Conservation (phyloP, 2,888 invertebrate genomes). For the Orthosia cruda region DNA sequence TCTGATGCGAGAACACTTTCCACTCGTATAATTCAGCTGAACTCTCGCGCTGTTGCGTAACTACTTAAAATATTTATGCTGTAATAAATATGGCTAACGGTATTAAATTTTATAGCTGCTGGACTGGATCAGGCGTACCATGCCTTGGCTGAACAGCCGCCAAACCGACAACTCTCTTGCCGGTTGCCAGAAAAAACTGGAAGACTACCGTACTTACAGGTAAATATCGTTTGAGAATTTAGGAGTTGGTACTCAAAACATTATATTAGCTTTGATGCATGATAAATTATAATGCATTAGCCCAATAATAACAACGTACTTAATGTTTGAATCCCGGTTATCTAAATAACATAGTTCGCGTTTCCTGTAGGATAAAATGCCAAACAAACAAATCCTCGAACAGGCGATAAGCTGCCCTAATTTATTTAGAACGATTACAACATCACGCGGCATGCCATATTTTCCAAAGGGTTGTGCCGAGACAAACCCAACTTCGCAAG, state of each 20-base stretch:
- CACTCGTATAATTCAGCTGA: neutral
- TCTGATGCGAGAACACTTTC: neutral
- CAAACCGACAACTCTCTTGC: constrained; percentile 99
- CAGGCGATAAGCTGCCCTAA: neutral
- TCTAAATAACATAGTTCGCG: neutral
- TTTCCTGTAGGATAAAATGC: constrained; percentile 20
- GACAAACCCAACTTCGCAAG: neutral
- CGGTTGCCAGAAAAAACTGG: constrained; percentile 99
- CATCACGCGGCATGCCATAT: neutral
- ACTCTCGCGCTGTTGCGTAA: neutral
- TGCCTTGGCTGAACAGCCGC: constrained; percentile 99
- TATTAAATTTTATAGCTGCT: constrained; percentile 93
- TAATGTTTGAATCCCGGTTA: constrained; percentile 7
- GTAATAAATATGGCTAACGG: constrained; percentile 25
- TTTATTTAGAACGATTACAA: neutral
- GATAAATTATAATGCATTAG: neutral
- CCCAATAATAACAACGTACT: neutral
- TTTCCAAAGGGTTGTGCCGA: neutral
- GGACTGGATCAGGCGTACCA: constrained; percentile 99
- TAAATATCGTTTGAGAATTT: constrained; percentile 56
- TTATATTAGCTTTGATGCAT: neutral
- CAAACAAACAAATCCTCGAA: constrained; percentile 4
- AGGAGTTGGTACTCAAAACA: neutral
- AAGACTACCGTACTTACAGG: constrained; percentile 99
- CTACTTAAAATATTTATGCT: constrained; percentile 31